Percentiles rank a stretch among this genome's conserved stretches.
phyloP scores from a whole-genome alignment of 2,888 invertebrate species.

The Drosophila meridionalis region DNA sequence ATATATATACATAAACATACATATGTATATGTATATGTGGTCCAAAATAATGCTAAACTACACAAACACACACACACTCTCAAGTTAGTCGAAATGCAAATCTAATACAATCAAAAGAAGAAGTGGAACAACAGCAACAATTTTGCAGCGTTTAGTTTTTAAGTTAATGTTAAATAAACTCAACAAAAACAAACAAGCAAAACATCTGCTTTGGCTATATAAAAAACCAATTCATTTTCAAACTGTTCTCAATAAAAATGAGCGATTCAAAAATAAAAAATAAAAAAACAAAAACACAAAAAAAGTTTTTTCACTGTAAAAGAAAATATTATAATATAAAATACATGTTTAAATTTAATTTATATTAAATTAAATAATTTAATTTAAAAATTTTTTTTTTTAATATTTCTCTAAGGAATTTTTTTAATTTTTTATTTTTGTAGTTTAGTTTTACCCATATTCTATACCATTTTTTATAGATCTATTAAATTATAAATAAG shows the following conservation, averaged over 20 bases:
- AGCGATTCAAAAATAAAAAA: constrained; percentile 19
- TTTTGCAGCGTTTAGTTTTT: constrained; percentile 52
- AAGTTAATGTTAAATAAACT: constrained; percentile 49
- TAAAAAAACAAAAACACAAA: background rate
- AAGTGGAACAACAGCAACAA: constrained; percentile 17
- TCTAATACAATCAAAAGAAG: constrained; percentile 51
- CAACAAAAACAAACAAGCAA: constrained; percentile 12
- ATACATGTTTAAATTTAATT: background rate
- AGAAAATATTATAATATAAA: background rate
- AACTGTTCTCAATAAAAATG: constrained; percentile 72
- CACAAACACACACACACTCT: constrained; percentile 4
- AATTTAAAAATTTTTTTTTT: too few species aligned
- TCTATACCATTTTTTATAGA: too few species aligned
- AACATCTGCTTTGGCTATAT: constrained; percentile 31
- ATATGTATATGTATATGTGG: constrained; percentile 8
- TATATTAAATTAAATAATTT: too few species aligned
- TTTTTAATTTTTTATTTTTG: too few species aligned
- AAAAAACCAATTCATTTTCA: constrained; percentile 46
- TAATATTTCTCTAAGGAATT: background rate
- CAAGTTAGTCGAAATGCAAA: constrained; percentile 32
- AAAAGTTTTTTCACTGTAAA: background rate
- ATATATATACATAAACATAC: background rate
- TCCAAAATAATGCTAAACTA: constrained; percentile 8
- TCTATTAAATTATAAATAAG: too few species aligned
- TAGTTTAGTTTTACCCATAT: too few species aligned